A percentile compares a stretch with the other conserved stretches of the same genome.
These are phyloP conservation scores for Gymnoscopelus braueri DNA, from an alignment of 2,797 vertebrate species.

Conservation along the genomic window DNA sequence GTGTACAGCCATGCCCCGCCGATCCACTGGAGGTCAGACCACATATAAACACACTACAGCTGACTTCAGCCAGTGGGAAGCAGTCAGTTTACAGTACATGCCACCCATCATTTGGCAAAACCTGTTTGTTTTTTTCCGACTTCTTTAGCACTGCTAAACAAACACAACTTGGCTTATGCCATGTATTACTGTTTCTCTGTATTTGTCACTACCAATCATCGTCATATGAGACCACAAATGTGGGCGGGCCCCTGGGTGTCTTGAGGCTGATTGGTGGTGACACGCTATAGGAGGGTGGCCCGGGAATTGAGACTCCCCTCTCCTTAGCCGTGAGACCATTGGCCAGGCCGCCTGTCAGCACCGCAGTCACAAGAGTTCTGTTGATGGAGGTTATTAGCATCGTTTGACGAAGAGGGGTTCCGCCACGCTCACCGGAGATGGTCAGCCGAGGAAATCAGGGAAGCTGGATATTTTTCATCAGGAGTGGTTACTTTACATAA, in stretches of 20 bases:
- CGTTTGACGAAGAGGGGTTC: constrained; percentile 47
- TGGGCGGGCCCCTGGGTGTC: constrained; percentile 47
- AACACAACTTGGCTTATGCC: constrained; percentile 65
- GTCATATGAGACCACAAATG: constrained; percentile 51
- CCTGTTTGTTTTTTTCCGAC: constrained; percentile 63
- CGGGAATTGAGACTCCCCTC: constrained; percentile 48
- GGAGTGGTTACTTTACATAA: constrained; percentile 41
- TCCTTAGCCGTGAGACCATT: constrained; percentile 49
- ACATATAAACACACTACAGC: constrained; percentile 63
- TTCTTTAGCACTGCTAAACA: constrained; percentile 70
- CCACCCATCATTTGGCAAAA: constrained; percentile 71
- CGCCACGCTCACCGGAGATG: constrained; percentile 43
- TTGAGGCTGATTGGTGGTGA: constrained; percentile 71
- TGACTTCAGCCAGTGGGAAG: constrained; percentile 45
- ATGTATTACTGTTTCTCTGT: constrained; percentile 63
- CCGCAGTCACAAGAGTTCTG: constrained; percentile 56
- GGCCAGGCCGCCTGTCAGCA: constrained; percentile 49
- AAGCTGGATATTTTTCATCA: constrained; percentile 61
- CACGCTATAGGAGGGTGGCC: constrained; percentile 48
- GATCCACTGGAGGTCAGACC: constrained; percentile 59
- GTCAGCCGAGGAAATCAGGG: constrained; percentile 33
- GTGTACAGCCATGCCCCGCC: constrained; percentile 58
- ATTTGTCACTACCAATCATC: constrained; percentile 75
- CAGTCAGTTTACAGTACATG: constrained; percentile 65
- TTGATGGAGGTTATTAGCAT: constrained; percentile 34